A percentile compares a stretch with the other conserved stretches of the same genome.
These are phyloP conservation scores for Craseonycteris thonglongyai DNA, from an alignment of 2,113 vertebrate species.

Conservation along the genomic window DNA sequence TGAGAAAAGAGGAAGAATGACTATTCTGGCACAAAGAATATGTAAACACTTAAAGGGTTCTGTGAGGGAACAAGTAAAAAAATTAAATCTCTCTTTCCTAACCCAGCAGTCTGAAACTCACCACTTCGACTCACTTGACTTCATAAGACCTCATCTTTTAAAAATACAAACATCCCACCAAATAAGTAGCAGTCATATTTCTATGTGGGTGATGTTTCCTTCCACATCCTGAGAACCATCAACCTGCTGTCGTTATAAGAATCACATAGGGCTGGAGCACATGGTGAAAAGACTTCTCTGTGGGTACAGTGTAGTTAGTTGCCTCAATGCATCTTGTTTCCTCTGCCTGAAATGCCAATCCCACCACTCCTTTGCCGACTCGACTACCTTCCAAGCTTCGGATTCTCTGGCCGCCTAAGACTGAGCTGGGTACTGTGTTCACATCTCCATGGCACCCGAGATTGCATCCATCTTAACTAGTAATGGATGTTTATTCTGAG, in stretches of 20 bases:
- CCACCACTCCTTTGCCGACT: too few relatives aligned
- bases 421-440: background rate
- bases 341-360: background rate
- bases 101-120: background rate
- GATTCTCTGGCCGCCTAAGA: background rate
- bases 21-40: background rate
- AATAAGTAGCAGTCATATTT: background rate
- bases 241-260: background rate
- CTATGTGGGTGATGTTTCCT: background rate
- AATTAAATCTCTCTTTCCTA: background rate
- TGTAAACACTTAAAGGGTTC: background rate
- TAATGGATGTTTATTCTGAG: background rate
- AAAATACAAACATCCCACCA: background rate
- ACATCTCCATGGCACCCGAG: slow-evolving; percentile 2
- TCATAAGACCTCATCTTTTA: background rate
- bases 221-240: background rate
- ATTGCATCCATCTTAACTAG: background rate
- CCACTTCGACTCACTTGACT: background rate
- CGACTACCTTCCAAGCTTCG: background rate
- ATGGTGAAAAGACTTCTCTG: too few relatives aligned
- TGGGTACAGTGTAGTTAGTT: too few relatives aligned
- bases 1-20: background rate
- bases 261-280: background rate
- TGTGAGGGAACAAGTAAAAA: background rate
- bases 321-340: too few relatives aligned